Evolutionary conservation across 1,140 invertebrate species (phyloP), one percentile per base, ranked within the genome.

Genomic region (Tenebrio molitor): DNA sequence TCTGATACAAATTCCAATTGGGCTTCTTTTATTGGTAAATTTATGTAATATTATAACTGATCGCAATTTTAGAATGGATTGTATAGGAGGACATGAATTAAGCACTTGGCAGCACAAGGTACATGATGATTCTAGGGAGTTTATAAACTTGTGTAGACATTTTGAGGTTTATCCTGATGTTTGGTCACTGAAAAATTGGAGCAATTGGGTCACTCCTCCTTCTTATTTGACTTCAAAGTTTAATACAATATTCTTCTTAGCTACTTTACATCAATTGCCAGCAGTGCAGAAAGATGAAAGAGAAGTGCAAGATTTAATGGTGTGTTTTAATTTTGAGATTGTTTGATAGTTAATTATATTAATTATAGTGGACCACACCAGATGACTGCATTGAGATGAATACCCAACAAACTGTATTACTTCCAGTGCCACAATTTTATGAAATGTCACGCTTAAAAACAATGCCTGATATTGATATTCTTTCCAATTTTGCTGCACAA

Each of bases 151-250:
- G n/a, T n/a, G n/a, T n/a, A n/a, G n/a, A n/a, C n/a, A n/a, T n/a
- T n/a, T n/a, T n/a, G n/a, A n/a, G n/a, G n/a, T n/a, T n/a, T n/a
- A n/a, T n/a, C n/a, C n/a, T 1, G 92, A 97, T 83, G 83, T 97
- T 53, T 94, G 91, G 90, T 87, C 90, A 0, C 82, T 97, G 2
- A 84, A 91, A 76, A 91, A 95, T 80, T 97, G 95, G 95, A 91
- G 88, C 34, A 91, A n/a, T 79, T 97, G 95, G 95, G 81, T 95
- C 5, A 93, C 94, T 4, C 95, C 95, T 0, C 81, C 86, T 3
- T 77, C 81, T 21, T 14, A 29, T 6, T 74, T 83, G 36, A 83
- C 76, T 76, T 86, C 81, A 69, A 86, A 92, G 75, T 96, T 92
- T 83, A 88, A 95, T n/a, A n/a, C 93, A 2, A 89, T 89, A 19